phyloP scores from a whole-genome alignment of 2,113 vertebrate genomes.

The Alligator mississippiensis region DNA sequence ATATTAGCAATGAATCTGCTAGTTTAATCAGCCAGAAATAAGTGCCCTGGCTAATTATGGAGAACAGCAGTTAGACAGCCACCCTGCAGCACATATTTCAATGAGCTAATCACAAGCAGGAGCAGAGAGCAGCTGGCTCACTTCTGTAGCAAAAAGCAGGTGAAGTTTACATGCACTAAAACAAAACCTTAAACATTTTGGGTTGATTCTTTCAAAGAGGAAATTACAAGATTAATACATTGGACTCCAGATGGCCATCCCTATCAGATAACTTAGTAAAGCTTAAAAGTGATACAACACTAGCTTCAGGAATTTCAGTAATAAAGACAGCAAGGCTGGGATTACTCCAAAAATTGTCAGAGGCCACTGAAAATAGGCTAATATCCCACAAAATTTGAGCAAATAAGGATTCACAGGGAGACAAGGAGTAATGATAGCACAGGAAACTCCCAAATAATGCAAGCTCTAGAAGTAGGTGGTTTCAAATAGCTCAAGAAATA shows the following conservation, averaged over 20 bases:
- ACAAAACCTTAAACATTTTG: background rate
- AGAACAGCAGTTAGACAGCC: constrained; percentile 42
- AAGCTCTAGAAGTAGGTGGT: background rate
- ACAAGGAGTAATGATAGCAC: background rate
- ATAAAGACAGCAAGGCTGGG: background rate
- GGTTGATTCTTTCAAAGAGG: background rate
- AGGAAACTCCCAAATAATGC: background rate
- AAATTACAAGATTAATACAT: background rate
- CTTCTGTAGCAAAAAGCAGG: background rate
- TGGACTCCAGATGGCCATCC: background rate
- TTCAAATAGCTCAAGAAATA: background rate
- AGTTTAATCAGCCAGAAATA: constrained; percentile 52
- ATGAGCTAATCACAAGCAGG: background rate
- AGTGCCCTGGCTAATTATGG: constrained; percentile 50
- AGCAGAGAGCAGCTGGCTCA: background rate
- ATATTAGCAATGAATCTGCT: constrained; percentile 41
- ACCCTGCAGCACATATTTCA: background rate
- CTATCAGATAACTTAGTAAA: background rate
- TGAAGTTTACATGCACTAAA: background rate
- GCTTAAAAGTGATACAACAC: background rate
- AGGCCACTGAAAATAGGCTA: background rate
- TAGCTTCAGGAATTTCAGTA: background rate
- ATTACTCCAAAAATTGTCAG: background rate
- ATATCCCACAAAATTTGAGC: background rate
- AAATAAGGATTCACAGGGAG: background rate